Percentiles rank a stretch among this genome's conserved stretches.
phyloP scores from a whole-genome alignment of 2,888 invertebrate species.

The Chrysodeixis includens region DNA sequence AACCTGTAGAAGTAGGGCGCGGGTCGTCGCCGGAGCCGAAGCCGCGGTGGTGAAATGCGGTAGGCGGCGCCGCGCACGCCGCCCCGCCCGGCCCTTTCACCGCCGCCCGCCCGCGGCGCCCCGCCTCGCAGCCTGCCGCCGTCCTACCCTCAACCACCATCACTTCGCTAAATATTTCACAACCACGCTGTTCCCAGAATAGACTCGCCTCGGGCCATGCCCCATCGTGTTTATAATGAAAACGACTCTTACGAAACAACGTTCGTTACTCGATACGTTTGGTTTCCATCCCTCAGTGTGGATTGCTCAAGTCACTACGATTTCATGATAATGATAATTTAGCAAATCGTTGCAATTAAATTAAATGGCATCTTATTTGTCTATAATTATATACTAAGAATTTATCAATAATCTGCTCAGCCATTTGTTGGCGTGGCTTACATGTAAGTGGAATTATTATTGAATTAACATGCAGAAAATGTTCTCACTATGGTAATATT shows the following conservation, averaged over 20 bases:
- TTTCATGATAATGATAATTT: constrained; percentile 42
- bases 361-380: constrained; percentile 37
- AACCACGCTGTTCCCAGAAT: constrained; percentile 78
- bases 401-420: constrained; percentile 27
- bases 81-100: constrained; percentile 88
- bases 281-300: constrained; percentile 50
- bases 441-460: constrained; percentile 28
- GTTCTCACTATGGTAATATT: constrained; percentile 11
- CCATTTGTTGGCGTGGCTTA: constrained; percentile 28
- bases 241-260: constrained; percentile 74
- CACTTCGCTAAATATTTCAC: constrained; percentile 74
- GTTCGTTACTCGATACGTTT: constrained; percentile 51
- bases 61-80: constrained; percentile 85
- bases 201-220: constrained; percentile 79
- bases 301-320: constrained; percentile 24
- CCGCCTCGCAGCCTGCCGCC: constrained; percentile 71
- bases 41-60: constrained; percentile 85
- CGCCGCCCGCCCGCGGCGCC: constrained; percentile 83
- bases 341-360: constrained; percentile 44
- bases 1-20: constrained; percentile 86
- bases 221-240: constrained; percentile 77
- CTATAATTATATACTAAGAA: constrained; percentile 41
- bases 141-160: constrained; percentile 78
- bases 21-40: constrained; percentile 67
- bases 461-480: constrained; percentile 14